phyloP scores from a whole-genome alignment of 2,113 vertebrate genomes.

The Cyanoderma ruficeps region DNA sequence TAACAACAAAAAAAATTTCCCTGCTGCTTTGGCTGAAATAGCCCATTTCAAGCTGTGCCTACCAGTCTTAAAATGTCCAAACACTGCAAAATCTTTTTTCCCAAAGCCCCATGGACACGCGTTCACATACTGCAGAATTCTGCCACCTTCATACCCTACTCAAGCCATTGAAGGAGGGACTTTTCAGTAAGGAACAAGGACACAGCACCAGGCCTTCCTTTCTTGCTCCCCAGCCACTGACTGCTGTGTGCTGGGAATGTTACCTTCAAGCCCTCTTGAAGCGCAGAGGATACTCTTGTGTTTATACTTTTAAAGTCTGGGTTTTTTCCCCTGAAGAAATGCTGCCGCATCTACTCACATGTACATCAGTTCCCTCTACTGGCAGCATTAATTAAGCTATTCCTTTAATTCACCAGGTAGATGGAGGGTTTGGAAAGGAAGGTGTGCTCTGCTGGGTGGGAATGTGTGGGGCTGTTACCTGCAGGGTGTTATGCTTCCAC shows the following conservation, averaged over 20 bases:
- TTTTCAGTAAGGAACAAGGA: not conserved
- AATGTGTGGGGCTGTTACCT: not conserved
- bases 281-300: not conserved
- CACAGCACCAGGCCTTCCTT: not conserved
- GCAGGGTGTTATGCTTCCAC: rapidly evolving
- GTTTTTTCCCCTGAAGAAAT: not conserved
- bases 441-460: not conserved
- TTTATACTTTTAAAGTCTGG: not conserved
- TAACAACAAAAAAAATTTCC: not conserved
- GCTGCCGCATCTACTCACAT: conserved; percentile 3
- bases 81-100: not conserved
- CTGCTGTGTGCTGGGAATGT: not conserved
- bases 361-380: conserved; percentile 65
- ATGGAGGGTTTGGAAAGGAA: not conserved
- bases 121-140: rapidly evolving
- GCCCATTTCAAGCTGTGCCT: not conserved
- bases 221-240: not conserved
- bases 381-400: conserved; percentile 57
- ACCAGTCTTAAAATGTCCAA: not conserved
- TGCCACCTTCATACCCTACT: not conserved
- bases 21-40: not conserved
- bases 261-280: not conserved
- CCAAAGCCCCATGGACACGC: not conserved
- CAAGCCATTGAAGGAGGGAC: not conserved
- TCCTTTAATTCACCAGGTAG: conserved; percentile 45